Base-by-base conservation (phyloP, 2,113 vertebrate genomes). In the Menidia beryllina region DNA sequence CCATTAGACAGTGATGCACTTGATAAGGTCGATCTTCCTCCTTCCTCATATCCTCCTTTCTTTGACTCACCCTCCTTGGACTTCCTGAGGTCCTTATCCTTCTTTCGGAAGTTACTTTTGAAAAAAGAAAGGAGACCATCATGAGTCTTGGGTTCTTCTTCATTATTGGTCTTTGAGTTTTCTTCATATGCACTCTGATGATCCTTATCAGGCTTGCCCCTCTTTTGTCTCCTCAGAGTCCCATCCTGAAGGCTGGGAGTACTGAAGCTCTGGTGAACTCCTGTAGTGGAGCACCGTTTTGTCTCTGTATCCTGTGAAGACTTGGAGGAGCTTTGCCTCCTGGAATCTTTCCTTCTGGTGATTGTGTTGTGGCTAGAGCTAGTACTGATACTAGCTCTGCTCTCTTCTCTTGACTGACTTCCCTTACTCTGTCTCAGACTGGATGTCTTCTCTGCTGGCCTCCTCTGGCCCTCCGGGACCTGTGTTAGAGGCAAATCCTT, bases 111-210 rank as follows among this genome's bases (percentile, higher is more conserved):
- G 70, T 89, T 84, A 0, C 92, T 87, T 81, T 89, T 94, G 17
- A 95, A 81, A 45, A 96, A 91, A 12, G 93, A 90, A 41, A 94
- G 67, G 12, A 93, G 90, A 13, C 93, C 88, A 4, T 95, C 95
- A 0, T 87, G 82, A 27, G 56, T 75, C 54, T 87, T 93, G 38
- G 86, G 75, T 2, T 71, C 65, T 3, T 91, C 91, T 0, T 58
- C 68, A 39, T 79, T 89, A 69, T 67, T 89, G 5, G 20, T 26
- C 14, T 69, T 76, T 2, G 66, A 50, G 39, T 88, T 77, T 61
- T 81, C 77, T 77, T 83, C 83, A 63, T 54, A 1, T 51, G 75
- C 4, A 45, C 12, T 25, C 2, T 80, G 70, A 4, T 52, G 71
- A 19, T 83, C 82, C 34, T 23, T 27, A 3, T 75, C 79, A 67